Base-by-base conservation (phyloP, 2,113 vertebrate genomes). In the Madoqua kirkii region DNA sequence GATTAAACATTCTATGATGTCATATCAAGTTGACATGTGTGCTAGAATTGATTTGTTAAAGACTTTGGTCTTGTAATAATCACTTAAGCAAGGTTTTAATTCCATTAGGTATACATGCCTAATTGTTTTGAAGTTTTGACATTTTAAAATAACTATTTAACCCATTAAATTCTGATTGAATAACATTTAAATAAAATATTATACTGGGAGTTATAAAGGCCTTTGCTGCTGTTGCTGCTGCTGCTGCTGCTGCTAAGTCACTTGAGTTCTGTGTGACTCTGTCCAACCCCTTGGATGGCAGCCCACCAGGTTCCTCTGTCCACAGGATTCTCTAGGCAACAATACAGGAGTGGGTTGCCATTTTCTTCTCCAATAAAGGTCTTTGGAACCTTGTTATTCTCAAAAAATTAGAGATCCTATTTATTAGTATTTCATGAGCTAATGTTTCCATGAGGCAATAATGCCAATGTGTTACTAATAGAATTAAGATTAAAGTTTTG, bases 31-130 rank as follows among this genome's bases (percentile, higher is more conserved):
- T 25, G 16, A 43, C 59, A 60, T 59, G 2, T 50, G 27, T 45
- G 50, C n/a, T 81, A 86, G n/a, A 6, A 76, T 27, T 89, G 43
- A 86, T 86, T 95, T 96, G 12, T 59, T 78, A 67, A 97, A 97
- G 13, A 81, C 12, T 84, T 6, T 88, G 5, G 5, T 71, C 62
- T 85, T 87, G 6, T 15, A 82, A 74, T 81, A 10, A 81, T 82
- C n/a, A 45, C 25, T 81, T 91, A 91, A 59, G 55, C 36, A 76
- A 87, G 57, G 0, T 23, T 86, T 84, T 85, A 85, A 79, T 4
- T 10, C n/a, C 21, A 82, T n/a, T 92, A 88, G 23, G 16, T 29
- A 89, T 40, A 17, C 19, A 93, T 86, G 4, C 8, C 19, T 79
- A 50, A 50, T 79, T 79, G 14, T 31, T 92, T 74, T 76, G 21